Evolutionary conservation across 2,888 invertebrate genomes (phyloP), one percentile per base, ranked within the genome.

Genomic region (Leptopilina drosophilae): DNA sequence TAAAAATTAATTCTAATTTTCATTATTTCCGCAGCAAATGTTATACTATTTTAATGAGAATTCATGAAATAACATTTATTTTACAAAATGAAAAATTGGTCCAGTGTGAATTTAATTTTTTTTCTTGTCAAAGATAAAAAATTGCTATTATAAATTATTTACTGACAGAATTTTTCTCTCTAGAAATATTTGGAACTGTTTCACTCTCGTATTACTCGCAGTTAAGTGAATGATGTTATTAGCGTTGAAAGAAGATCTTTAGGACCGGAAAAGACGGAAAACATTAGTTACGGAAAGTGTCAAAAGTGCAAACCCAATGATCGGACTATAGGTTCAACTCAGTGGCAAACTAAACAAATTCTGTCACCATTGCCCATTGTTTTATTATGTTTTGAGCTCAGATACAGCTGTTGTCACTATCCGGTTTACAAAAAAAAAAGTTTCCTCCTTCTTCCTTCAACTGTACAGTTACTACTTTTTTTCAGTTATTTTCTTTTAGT

Each of bases 391-490:
- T 78, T 82, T 53, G 83, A 85, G 82, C 78, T 83, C 0, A 82
- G 79, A 78, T 76, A 78, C 87, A 86, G 84, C 85, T 87, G 87
- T 82, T 83, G 78, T 73, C 56, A 73, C 73, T 73, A 73, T 73
- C 73, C 73, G 73, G 73, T 40, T 14, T 33, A 49, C 49, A 49
- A 14, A 33, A 73, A 33, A 73, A 67, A 67, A 73, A 73, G 56
- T 56, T 73, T n/a, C 73, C 15, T 64, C 40, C 20, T 42, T 62
- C 42, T 53, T 78, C 76, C 75, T 78, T 69, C 69, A 59, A 66
- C 26, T 5, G 42, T 42, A 42, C 7, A 33, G 76, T 59, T 75
- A 62, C 26, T 59, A 5, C 46, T 11, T 15, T 67, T 1, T 49
- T 46, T 9, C 66, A 42, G 14, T 46, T 2, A 67, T 67, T 67